Conservation (phyloP, 2,888 invertebrate genomes). For the Amblyteles armatorius region DNA sequence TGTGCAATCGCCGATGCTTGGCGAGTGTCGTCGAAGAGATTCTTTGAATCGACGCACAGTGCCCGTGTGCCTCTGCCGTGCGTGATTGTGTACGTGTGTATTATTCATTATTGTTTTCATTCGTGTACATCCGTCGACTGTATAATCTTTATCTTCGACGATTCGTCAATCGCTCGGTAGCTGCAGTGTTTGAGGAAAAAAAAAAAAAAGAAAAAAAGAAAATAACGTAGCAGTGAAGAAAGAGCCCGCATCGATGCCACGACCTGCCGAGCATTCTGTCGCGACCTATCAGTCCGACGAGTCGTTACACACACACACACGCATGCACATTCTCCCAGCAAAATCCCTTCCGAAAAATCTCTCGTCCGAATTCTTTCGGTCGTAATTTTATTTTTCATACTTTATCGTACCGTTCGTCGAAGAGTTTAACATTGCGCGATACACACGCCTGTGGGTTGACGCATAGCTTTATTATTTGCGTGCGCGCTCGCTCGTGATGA, state of each 20-base stretch:
- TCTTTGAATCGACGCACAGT: slow-evolving; percentile 27
- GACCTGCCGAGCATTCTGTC: slow-evolving; percentile 15
- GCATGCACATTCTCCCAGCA: neutral
- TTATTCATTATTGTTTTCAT: slow-evolving; percentile 41
- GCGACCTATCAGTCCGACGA: slow-evolving; percentile 9
- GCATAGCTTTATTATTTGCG: slow-evolving; percentile 65
- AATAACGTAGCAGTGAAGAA: slow-evolving; percentile 13
- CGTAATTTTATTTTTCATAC: neutral
- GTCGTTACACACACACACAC: neutral
- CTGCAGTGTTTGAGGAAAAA: neutral
- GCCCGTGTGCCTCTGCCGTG: slow-evolving; percentile 39
- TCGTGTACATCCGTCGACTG: neutral
- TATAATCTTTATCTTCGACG: neutral
- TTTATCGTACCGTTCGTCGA: neutral
- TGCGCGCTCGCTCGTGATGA: slow-evolving; percentile 33
- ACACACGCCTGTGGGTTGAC: slow-evolving; percentile 43
- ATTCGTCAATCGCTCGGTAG: neutral
- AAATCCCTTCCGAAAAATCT: neutral
- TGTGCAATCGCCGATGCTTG: slow-evolving; percentile 49
- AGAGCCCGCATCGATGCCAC: slow-evolving; percentile 37
- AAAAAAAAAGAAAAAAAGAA: neutral
- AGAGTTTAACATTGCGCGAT: slow-evolving; percentile 2
- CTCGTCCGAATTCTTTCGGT: neutral
- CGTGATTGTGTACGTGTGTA: slow-evolving; percentile 16
- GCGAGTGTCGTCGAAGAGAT: slow-evolving; percentile 33